Conservation (phyloP, 2,113 vertebrate species). For the Hypomesus transpacificus region DNA sequence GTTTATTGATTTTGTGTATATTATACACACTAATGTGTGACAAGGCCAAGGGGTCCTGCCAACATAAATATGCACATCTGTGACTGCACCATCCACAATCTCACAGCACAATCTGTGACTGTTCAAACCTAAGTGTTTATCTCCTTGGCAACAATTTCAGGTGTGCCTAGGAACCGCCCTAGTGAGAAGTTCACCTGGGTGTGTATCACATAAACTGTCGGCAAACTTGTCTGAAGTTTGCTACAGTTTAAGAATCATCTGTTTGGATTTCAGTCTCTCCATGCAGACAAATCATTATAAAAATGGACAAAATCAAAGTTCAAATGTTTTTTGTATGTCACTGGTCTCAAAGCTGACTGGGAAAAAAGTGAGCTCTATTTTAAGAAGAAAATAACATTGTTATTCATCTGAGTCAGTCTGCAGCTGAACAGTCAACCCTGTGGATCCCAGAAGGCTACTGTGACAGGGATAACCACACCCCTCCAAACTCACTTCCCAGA, state of each 20-base stretch:
- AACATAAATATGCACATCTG: slow-evolving; percentile 49
- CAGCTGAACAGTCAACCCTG: too few species aligned
- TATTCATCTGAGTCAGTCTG: too few species aligned
- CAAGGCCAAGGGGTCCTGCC: slow-evolving; percentile 11
- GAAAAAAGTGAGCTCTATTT: too few species aligned
- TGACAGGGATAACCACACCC: too few species aligned
- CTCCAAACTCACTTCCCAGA: too few species aligned
- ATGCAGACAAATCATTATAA: too few species aligned
- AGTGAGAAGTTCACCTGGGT: slow-evolving; percentile 16
- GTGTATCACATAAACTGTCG: not conserved
- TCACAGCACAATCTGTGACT: slow-evolving; percentile 44
- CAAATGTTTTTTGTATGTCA: too few species aligned
- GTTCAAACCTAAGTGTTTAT: slow-evolving; percentile 39
- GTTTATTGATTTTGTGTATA: slow-evolving; percentile 5
- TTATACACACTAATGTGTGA: not conserved
- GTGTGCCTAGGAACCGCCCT: slow-evolving; percentile 51
- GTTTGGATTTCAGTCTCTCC: not conserved
- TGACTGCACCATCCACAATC: not conserved
- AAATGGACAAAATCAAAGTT: too few species aligned
- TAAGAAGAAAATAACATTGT: too few species aligned
- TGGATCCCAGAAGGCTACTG: too few species aligned
- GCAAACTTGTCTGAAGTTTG: not conserved
- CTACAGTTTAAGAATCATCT: not conserved
- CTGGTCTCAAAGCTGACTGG: too few species aligned
- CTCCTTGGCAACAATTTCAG: slow-evolving; percentile 51